Conservation (phyloP, 92 coral and sea anemone genomes). For the Porites rus region DNA sequence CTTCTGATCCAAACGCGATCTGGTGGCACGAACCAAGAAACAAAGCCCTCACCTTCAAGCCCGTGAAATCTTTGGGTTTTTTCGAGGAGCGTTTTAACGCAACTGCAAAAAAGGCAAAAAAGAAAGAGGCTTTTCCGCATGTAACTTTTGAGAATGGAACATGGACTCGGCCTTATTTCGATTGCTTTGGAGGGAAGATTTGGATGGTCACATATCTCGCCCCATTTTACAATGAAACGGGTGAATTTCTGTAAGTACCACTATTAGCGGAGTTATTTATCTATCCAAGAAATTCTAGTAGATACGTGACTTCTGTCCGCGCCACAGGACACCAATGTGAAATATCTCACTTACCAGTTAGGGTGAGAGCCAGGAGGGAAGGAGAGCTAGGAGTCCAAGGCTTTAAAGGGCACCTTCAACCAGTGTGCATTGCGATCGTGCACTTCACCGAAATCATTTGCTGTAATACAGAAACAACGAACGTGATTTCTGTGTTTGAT, state of each 20-base stretch:
- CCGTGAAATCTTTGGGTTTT: constrained; percentile 30
- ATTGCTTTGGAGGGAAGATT: constrained; percentile 86
- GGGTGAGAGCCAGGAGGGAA: too few species aligned
- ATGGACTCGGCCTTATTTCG: constrained; percentile 93
- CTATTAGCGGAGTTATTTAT: neutral
- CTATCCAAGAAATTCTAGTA: neutral
- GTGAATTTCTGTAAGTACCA: constrained; percentile 83
- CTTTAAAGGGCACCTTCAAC: too few species aligned
- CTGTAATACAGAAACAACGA: too few species aligned
- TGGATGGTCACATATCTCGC: constrained; percentile 95
- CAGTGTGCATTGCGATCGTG: too few species aligned
- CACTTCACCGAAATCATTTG: too few species aligned
- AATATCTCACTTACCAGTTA: too few species aligned
- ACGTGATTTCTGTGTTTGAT: too few species aligned
- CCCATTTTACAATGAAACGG: constrained; percentile 77
- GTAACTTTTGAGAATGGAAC: constrained; percentile 69
- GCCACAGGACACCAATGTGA: too few species aligned
- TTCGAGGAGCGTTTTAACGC: constrained; percentile 59
- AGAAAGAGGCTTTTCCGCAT: constrained; percentile 51
- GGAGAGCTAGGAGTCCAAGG: too few species aligned
- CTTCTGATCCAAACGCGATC: constrained; percentile 58
- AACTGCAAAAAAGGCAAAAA: constrained; percentile 25
- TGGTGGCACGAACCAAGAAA: constrained; percentile 77
- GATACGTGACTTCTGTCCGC: neutral
- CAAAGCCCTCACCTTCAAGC: constrained; percentile 46